Conservation (phyloP, 2,113 vertebrate genomes). For the Ciconia maguari region DNA sequence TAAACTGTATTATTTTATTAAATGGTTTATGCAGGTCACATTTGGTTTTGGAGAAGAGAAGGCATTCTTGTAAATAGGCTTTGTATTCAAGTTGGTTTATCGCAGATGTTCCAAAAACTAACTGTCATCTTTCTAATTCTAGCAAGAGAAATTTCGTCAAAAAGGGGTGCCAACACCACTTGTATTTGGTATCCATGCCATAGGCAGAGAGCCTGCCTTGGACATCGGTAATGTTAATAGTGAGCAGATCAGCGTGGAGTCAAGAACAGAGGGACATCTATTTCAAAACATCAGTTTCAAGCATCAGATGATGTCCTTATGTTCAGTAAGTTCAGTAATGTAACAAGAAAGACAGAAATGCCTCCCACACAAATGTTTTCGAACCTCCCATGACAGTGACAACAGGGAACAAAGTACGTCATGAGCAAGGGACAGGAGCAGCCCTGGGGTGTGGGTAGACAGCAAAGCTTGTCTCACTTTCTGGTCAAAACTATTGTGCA, state of each 20-base stretch:
- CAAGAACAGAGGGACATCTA: neutral
- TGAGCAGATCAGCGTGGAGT: neutral
- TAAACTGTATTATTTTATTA: neutral
- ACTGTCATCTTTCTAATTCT: neutral
- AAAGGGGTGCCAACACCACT: neutral
- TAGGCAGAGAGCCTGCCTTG: neutral
- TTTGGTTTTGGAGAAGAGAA: neutral
- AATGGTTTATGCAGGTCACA: neutral
- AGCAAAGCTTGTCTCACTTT: neutral
- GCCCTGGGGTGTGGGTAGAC: neutral
- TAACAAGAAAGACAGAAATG: neutral
- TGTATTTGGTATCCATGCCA: rapidly evolving
- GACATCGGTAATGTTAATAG: neutral
- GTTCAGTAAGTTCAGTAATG: neutral
- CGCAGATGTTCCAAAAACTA: neutral
- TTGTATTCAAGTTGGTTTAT: neutral
- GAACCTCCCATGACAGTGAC: neutral
- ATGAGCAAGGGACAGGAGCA: neutral
- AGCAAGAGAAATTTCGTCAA: neutral
- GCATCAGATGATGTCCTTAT: neutral
- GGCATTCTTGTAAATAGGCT: neutral
- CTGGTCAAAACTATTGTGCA: neutral
- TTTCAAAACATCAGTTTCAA: neutral
- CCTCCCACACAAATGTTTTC: neutral
- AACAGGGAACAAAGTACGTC: neutral